These are phyloP conservation scores for Heliconius himera DNA, from an alignment of 1,140 invertebrate species.

Conservation along the genomic window DNA sequence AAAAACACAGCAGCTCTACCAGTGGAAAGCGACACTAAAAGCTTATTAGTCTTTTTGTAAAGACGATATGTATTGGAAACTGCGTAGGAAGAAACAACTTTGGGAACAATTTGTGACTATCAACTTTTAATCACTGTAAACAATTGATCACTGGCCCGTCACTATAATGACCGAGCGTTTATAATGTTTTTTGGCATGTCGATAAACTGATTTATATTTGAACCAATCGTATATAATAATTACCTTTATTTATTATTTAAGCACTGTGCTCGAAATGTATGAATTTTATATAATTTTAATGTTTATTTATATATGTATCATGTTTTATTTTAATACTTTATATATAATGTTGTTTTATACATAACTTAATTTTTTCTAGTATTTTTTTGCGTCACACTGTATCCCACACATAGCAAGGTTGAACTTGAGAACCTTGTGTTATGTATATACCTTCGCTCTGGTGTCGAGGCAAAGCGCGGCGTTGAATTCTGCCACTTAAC, in stretches of 20 bases:
- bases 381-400: too few relatives aligned
- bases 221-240: slow-evolving; percentile 14
- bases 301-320: not conserved
- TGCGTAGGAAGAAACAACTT: slow-evolving; percentile 48
- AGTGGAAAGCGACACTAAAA: slow-evolving; percentile 11
- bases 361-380: too few relatives aligned
- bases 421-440: too few relatives aligned
- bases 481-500: too few relatives aligned
- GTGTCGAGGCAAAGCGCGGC: too few relatives aligned
- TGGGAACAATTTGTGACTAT: slow-evolving; percentile 49
- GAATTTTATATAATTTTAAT: not conserved
- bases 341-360: too few relatives aligned
- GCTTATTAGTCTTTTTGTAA: slow-evolving; percentile 29
- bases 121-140: slow-evolving; percentile 49
- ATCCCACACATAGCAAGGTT: too few relatives aligned
- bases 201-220: slow-evolving; percentile 22
- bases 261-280: not conserved
- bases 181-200: slow-evolving; percentile 28
- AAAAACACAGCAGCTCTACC: not conserved
- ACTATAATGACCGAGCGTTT: slow-evolving; percentile 22
- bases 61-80: slow-evolving; percentile 32
- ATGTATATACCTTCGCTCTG: too few relatives aligned
- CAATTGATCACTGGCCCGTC: slow-evolving; percentile 43
- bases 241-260: slow-evolving; percentile 11
- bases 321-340: not conserved